Evolutionary conservation across 1,140 invertebrate genomes (phyloP).

Genomic region (Homarus americanus): DNA sequence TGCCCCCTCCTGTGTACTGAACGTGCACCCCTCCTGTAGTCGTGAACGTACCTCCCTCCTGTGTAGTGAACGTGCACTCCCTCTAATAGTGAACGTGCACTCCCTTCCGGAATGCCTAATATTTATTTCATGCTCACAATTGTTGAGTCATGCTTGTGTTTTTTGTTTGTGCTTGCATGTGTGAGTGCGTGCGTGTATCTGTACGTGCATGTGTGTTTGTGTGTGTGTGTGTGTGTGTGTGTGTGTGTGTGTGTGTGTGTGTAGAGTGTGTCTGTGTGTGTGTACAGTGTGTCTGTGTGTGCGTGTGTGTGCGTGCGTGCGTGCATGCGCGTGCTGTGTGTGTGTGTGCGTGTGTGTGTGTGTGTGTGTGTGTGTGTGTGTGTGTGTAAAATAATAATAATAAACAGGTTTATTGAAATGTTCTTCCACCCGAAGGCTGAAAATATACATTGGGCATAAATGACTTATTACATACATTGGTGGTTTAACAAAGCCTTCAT

Average conservation of each 20-base stretch:
- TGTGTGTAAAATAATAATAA: background rate
- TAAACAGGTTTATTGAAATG: background rate
- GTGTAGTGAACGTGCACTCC: no score
- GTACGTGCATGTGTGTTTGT: background rate
- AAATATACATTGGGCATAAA: background rate
- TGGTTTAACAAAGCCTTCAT: background rate
- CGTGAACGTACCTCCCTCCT: no score
- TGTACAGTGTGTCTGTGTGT: conserved; percentile 18
- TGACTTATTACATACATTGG: background rate
- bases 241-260: conserved; percentile 29
- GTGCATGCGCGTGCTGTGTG: conserved; percentile 4
- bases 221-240: background rate
- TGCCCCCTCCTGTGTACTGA: no score
- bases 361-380: background rate
- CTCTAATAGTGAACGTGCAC: no score
- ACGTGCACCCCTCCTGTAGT: no score
- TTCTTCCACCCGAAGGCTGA: background rate
- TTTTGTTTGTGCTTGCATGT: no score
- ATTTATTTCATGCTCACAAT: background rate
- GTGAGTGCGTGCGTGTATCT: background rate
- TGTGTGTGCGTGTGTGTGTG: conserved; percentile 28
- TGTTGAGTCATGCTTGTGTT: background rate
- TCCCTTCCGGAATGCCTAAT: background rate
- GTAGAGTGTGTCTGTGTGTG: conserved; percentile 12
- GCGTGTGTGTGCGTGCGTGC: conserved; percentile 9